These are phyloP conservation scores for Haplochromis vanheusdeni DNA, from an alignment of 2,113 vertebrate species.

Conservation along the genomic window DNA sequence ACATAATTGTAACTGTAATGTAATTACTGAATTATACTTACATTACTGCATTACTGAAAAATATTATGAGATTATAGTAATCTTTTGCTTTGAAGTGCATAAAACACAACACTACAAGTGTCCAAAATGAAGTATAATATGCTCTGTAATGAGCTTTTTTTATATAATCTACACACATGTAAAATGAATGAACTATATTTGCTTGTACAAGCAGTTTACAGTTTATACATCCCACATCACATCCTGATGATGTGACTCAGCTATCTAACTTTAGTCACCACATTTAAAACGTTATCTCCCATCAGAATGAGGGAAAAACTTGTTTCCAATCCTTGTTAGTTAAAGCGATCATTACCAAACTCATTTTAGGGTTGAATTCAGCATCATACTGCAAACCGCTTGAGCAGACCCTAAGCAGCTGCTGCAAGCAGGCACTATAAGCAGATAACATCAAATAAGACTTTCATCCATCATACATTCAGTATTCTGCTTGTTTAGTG, in stretches of 20 bases:
- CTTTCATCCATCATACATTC: background rate
- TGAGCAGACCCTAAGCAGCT: accelerated
- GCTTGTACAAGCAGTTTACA: too few species aligned
- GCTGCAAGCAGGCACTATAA: background rate
- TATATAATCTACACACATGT: too few species aligned
- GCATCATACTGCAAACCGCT: accelerated
- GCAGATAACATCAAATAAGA: background rate
- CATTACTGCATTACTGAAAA: background rate
- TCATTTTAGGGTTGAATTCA: background rate
- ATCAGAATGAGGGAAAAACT: background rate
- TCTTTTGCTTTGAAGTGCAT: too few species aligned
- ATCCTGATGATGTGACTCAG: too few species aligned
- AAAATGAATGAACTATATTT: too few species aligned
- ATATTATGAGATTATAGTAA: background rate
- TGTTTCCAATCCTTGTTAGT: background rate
- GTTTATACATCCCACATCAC: too few species aligned
- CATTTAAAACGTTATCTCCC: too few species aligned
- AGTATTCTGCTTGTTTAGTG: background rate
- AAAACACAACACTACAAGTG: too few species aligned
- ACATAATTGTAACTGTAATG: background rate
- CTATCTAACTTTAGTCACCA: too few species aligned
- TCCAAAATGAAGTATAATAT: too few species aligned
- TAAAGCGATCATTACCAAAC: background rate
- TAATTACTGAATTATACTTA: background rate
- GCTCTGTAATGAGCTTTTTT: too few species aligned